Percentiles rank a stretch among this genome's conserved stretches.
Conservation (phyloP, 2,797 vertebrate species). For the Limosa lapponica region DNA sequence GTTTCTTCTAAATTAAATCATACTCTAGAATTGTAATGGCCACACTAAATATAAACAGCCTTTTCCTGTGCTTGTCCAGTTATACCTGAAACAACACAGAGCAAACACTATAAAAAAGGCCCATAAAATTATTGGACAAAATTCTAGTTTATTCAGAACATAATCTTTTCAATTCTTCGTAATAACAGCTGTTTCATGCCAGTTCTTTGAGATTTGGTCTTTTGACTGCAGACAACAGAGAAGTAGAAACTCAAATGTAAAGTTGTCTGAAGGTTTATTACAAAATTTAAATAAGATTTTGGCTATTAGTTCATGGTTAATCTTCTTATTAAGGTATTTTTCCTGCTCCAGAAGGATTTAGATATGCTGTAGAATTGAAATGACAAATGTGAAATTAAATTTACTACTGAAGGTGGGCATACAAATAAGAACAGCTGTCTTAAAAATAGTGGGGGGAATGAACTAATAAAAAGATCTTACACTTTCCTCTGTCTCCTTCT, state of each 20-base stretch:
- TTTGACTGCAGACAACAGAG: not conserved
- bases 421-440: not conserved
- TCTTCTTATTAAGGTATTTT: not conserved
- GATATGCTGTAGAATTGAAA: not conserved
- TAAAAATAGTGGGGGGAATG: not conserved
- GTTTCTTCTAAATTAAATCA: not conserved
- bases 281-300: not conserved
- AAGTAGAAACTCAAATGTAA: not conserved
- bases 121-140: not conserved
- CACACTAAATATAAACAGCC: not conserved
- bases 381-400: slow-evolving; percentile 34
- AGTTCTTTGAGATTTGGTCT: not conserved
- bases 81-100: not conserved
- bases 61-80: not conserved
- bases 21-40: not conserved
- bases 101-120: not conserved
- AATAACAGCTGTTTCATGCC: not conserved
- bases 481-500: not conserved
- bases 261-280: not conserved
- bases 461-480: accelerated
- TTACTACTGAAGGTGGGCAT: not conserved
- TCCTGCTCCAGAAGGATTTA: not conserved
- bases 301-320: not conserved
- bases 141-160: not conserved
- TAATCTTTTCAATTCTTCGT: not conserved